These are phyloP conservation scores for Mugil cephalus DNA, from an alignment of 2,113 vertebrate genomes.

Conservation along the genomic window DNA sequence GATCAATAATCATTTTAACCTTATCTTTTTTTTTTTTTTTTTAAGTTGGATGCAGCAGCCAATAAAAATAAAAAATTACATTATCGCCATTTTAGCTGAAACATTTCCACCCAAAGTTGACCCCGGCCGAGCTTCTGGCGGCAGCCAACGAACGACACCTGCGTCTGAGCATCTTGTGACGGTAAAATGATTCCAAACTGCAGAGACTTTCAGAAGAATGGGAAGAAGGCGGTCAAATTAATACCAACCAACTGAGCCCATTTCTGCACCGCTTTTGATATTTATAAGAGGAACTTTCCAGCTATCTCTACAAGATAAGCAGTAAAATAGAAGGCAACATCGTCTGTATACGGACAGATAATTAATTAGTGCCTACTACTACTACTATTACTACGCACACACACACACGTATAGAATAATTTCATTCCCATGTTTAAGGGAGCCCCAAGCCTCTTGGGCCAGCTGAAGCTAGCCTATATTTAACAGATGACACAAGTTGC, in stretches of 20 bases:
- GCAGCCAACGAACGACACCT: no score
- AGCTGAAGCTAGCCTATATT: conserved; percentile 75
- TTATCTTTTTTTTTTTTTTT: conserved; percentile 39
- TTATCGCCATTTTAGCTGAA: no score
- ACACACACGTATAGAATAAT: conserved; percentile 60
- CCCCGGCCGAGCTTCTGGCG: no score
- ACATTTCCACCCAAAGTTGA: conserved; percentile 11
- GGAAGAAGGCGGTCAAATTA: neutral
- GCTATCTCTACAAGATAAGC: conserved; percentile 4
- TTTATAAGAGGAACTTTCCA: conserved; percentile 31
- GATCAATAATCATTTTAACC: conserved; percentile 59
- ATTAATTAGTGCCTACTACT: conserved; percentile 40
- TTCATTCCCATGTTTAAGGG: conserved; percentile 81
- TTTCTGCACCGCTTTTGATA: conserved; percentile 7
- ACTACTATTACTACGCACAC: no score
- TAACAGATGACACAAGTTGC: conserved; percentile 86
- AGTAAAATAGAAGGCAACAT: conserved; percentile 25
- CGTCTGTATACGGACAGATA: conserved; percentile 21
- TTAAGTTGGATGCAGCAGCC: conserved; percentile 4
- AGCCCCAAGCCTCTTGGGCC: conserved; percentile 69
- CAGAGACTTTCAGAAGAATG: neutral
- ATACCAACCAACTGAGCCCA: neutral
- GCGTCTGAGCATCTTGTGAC: neutral
- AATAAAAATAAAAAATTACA: conserved; percentile 40
- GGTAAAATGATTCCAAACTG: neutral